phyloP scores from a whole-genome alignment of 2,113 vertebrate genomes.

The Mustelus asterias region DNA sequence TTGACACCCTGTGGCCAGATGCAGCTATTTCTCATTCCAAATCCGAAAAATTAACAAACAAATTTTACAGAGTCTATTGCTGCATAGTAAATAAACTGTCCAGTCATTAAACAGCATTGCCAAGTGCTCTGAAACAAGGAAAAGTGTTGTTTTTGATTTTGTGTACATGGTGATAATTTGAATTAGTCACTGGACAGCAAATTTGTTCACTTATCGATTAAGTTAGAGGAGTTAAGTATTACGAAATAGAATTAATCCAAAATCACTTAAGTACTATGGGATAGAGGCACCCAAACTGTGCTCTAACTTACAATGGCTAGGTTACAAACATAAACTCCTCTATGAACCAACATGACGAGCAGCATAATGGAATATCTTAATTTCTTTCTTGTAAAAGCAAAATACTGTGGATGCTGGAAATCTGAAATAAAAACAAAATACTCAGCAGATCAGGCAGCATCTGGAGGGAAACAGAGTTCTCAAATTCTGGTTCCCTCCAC shows the following conservation, averaged over 20 bases:
- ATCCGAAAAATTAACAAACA: background rate
- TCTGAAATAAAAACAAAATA: too few species aligned
- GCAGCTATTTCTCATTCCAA: background rate
- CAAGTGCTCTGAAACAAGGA: background rate
- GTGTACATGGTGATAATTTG: background rate
- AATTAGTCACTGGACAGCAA: background rate
- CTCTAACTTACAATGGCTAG: background rate
- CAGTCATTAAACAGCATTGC: background rate
- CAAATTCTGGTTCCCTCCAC: too few species aligned
- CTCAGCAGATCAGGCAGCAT: too few species aligned
- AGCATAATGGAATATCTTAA: background rate
- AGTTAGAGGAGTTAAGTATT: background rate
- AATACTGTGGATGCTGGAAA: too few species aligned
- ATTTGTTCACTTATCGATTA: background rate
- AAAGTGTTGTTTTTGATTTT: background rate
- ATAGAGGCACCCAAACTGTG: background rate
- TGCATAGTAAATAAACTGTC: background rate
- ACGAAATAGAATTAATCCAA: background rate
- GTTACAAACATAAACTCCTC: background rate
- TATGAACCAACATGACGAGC: background rate
- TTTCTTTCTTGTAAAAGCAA: background rate
- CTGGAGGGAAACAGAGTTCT: too few species aligned
- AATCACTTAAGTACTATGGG: background rate
- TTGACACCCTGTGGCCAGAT: background rate
- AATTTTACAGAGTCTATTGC: background rate